Evolutionary conservation across 2,888 invertebrate species (phyloP).

Genomic region (Eumerus sabulonum): DNA sequence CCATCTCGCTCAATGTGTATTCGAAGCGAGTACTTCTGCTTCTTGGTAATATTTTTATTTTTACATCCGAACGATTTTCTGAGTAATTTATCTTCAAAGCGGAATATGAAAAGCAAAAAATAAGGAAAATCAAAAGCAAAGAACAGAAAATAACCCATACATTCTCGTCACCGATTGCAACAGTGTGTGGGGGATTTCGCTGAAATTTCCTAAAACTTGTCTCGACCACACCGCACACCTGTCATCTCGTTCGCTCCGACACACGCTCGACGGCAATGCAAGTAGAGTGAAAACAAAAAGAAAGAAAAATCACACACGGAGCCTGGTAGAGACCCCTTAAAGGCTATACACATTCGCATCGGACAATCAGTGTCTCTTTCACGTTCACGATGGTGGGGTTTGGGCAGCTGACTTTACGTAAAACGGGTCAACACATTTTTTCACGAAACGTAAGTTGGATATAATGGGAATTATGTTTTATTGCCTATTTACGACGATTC

Average conservation of each 20-base stretch:
- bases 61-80: too few species aligned
- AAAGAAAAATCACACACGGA: too few species aligned
- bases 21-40: neutral
- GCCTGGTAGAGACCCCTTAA: constrained; percentile 36
- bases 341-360: constrained; percentile 60
- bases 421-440: constrained; percentile 75
- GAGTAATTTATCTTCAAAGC: too few species aligned
- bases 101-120: too few species aligned
- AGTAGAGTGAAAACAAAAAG: too few species aligned
- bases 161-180: neutral
- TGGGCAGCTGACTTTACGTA: constrained; percentile 80
- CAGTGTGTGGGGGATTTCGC: neutral
- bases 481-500: neutral
- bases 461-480: neutral
- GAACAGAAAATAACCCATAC: too few species aligned
- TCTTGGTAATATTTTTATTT: too few species aligned
- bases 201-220: neutral
- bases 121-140: too few species aligned
- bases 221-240: neutral
- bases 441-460: constrained; percentile 78
- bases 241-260: constrained; percentile 28
- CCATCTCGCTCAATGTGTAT: neutral
- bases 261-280: too few species aligned
- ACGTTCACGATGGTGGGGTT: constrained; percentile 82
- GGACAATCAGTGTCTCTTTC: constrained; percentile 58